phyloP scores from a whole-genome alignment of 2,888 invertebrate species.

The Rhagonycha lutea region DNA sequence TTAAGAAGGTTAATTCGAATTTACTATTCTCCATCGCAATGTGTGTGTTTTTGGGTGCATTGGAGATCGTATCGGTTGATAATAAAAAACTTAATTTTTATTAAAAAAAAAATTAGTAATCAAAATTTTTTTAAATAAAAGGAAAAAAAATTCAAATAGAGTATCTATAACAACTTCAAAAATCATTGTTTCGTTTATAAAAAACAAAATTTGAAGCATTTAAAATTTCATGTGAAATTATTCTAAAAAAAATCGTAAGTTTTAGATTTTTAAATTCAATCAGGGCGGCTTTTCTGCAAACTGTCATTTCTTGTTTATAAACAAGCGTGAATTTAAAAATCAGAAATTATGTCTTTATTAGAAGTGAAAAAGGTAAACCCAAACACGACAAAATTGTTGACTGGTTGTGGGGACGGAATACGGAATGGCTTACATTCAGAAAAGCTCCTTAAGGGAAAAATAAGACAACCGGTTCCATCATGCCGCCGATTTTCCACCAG shows the following conservation, averaged over 20 bases:
- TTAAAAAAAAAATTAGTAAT: background rate
- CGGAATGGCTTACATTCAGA: background rate
- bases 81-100: too few relatives aligned
- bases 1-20: too few relatives aligned
- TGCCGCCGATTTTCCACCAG: conserved; percentile 20
- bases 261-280: background rate
- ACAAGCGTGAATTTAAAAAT: conserved; percentile 6
- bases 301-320: conserved; percentile 21
- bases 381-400: background rate
- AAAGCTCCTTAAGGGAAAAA: background rate
- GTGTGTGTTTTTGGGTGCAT: too few relatives aligned
- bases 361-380: conserved; percentile 6
- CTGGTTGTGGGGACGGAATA: conserved; percentile 20
- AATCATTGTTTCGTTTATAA: background rate
- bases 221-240: background rate
- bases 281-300: background rate
- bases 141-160: background rate
- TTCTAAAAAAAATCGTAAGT: background rate
- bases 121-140: background rate
- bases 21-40: too few relatives aligned
- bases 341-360: conserved; percentile 16
- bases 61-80: too few relatives aligned
- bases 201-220: background rate
- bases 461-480: conserved; percentile 14
- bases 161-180: background rate